These are phyloP conservation scores for Drosophila orena DNA, from an alignment of 1,140 invertebrate genomes.

Conservation along the genomic window DNA sequence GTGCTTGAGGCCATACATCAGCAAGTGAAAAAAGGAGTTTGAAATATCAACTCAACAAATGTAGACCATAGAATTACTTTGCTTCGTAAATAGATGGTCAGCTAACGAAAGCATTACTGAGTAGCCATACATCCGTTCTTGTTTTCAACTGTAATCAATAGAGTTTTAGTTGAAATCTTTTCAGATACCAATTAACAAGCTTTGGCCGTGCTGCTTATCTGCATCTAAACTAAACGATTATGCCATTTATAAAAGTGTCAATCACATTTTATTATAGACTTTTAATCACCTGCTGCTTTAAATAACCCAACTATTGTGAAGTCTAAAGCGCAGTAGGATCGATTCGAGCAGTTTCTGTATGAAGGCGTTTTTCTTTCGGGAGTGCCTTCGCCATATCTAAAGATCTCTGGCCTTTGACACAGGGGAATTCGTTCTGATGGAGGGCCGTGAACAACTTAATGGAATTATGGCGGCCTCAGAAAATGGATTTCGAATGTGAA, in stretches of 20 bases:
- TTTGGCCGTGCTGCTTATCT: constrained; percentile 2
- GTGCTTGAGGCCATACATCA: too few species aligned
- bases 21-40: too few species aligned
- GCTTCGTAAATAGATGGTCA: too few species aligned
- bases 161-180: background rate
- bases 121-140: background rate
- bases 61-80: too few species aligned
- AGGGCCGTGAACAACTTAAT: constrained; percentile 61
- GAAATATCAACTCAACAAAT: too few species aligned
- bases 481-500: constrained; percentile 68
- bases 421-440: constrained; percentile 53
- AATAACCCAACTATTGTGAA: background rate
- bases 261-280: background rate
- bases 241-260: background rate
- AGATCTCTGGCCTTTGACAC: constrained; percentile 2
- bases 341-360: background rate
- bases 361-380: background rate
- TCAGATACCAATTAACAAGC: background rate
- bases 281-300: background rate
- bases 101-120: background rate
- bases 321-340: background rate
- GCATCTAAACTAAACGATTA: background rate
- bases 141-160: background rate
- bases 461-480: constrained; percentile 60
- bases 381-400: background rate